phyloP scores from a whole-genome alignment of 2,888 invertebrate species.

The Cyclophora albipunctata region DNA sequence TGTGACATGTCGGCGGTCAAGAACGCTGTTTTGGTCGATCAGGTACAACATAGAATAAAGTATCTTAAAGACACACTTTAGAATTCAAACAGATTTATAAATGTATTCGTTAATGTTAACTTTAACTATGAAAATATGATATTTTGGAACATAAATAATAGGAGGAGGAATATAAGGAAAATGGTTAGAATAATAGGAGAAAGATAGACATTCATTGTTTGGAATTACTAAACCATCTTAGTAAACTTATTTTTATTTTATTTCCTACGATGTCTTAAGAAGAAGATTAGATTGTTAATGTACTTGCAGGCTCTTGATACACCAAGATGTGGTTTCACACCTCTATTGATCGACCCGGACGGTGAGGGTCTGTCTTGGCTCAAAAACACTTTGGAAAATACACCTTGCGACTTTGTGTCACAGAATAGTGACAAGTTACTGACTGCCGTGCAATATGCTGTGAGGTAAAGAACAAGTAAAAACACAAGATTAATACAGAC shows the following conservation, averaged over 20 bases:
- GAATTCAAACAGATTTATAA: background rate
- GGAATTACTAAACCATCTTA: too few species aligned
- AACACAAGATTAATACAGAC: background rate
- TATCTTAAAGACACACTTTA: too few species aligned
- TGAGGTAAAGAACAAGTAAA: conserved; percentile 60
- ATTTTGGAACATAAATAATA: too few species aligned
- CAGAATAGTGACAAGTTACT: conserved; percentile 84
- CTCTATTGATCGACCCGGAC: conserved; percentile 93
- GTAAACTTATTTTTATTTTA: too few species aligned
- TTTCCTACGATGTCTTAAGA: too few species aligned
- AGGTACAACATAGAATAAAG: conserved; percentile 61
- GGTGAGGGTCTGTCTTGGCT: conserved; percentile 89
- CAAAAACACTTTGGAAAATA: conserved; percentile 76
- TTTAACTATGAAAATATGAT: too few species aligned
- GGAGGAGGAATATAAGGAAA: too few species aligned
- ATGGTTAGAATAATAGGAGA: too few species aligned
- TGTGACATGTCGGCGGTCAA: conserved; percentile 85
- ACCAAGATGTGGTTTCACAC: conserved; percentile 75
- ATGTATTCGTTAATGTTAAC: too few species aligned
- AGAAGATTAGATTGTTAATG: too few species aligned
- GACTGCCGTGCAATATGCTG: conserved; percentile 84
- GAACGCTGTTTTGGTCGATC: conserved; percentile 86
- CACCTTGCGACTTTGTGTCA: conserved; percentile 84
- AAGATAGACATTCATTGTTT: too few species aligned
- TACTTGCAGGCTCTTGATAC: conserved; percentile 37